Conservation (phyloP, 2,113 vertebrate species). For the Hoplias malabaricus region DNA sequence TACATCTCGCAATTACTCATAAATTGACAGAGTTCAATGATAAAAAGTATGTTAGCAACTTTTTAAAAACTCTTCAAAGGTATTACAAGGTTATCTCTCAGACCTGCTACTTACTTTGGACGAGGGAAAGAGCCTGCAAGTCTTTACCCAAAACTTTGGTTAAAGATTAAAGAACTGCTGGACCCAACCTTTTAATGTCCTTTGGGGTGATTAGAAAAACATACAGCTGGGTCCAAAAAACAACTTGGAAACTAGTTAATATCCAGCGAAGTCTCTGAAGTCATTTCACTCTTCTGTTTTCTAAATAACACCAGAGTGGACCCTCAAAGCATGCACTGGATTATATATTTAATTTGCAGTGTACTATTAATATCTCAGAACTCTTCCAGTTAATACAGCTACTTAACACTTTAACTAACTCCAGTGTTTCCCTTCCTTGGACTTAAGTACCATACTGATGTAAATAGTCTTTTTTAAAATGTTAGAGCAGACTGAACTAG, state of each 20-base stretch:
- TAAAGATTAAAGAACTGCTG: conserved; percentile 69
- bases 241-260: background rate
- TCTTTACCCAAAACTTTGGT: conserved; percentile 62
- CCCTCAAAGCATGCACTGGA: background rate
- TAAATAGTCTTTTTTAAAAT: too few relatives aligned
- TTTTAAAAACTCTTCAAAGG: background rate
- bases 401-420: too few relatives aligned
- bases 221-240: background rate
- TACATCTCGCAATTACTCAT: background rate
- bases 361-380: background rate
- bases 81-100: conserved; percentile 39
- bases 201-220: conserved; percentile 8
- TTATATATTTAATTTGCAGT: background rate
- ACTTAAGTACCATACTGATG: too few relatives aligned
- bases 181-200: conserved; percentile 22
- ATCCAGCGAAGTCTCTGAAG: background rate
- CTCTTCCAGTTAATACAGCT: background rate
- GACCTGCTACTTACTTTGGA: conserved; percentile 27
- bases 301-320: background rate
- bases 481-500: too few relatives aligned
- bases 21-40: conserved; percentile 1
- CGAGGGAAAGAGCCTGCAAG: conserved; percentile 48
- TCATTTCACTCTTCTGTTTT: background rate
- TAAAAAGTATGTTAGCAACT: background rate
- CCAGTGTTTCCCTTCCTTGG: too few relatives aligned